A percentile compares a stretch with the other conserved stretches of the same genome.
Evolutionary conservation across 2,888 invertebrate species (phyloP).

Genomic region (Platycnemis pennipes): DNA sequence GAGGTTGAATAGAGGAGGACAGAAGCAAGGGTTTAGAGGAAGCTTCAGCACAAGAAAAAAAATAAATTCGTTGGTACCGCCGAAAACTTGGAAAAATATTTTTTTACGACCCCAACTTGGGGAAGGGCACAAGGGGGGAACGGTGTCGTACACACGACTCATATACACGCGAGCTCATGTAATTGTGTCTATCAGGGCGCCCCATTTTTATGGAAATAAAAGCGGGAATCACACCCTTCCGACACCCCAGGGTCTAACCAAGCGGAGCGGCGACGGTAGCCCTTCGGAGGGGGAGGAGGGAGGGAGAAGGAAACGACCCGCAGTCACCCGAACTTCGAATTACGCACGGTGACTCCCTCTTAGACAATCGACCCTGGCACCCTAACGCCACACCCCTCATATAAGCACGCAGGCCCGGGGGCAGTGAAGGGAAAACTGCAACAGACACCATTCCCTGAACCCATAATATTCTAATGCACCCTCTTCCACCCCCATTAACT

Average conservation of each 20-base stretch:
- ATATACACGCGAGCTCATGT: background rate
- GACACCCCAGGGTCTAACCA: background rate
- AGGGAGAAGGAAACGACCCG: background rate
- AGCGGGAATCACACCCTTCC: background rate
- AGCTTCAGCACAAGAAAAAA: background rate
- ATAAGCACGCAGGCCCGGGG: background rate
- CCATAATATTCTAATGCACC: background rate
- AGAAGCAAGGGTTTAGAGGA: background rate
- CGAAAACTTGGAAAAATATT: background rate
- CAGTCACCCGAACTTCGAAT: slow-evolving; percentile 6
- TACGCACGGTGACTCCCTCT: background rate
- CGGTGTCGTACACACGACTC: background rate
- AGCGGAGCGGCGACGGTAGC: background rate
- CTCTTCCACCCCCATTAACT: background rate
- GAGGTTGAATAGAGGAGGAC: background rate
- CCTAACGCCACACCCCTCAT: background rate
- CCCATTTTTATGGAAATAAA: background rate
- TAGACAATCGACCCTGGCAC: background rate
- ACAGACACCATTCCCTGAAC: background rate
- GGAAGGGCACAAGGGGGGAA: background rate
- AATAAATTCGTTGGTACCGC: background rate
- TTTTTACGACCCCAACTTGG: background rate
- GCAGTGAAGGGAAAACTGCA: background rate
- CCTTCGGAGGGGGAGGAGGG: background rate
- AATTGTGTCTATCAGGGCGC: background rate